These are phyloP conservation scores for Drosophila elegans DNA, from an alignment of 1,140 invertebrate genomes.

Conservation along the genomic window DNA sequence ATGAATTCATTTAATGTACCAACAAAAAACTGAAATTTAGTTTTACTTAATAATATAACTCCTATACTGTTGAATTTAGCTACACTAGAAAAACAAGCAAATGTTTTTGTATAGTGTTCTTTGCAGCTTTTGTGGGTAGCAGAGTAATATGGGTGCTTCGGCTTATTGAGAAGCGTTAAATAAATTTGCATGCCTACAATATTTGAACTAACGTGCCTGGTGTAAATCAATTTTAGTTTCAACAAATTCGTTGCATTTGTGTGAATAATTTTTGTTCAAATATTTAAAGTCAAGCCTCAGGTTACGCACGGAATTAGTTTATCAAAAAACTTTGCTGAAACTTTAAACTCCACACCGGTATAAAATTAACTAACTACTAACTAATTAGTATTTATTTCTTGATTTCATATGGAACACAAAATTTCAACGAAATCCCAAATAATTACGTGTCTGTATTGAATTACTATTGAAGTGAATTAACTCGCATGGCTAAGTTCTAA, in stretches of 20 bases:
- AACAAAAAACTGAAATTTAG: no score
- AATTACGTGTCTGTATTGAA: background rate
- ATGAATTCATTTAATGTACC: no score
- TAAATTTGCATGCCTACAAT: conserved; percentile 30
- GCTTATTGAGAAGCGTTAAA: conserved; percentile 60
- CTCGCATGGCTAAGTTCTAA: background rate
- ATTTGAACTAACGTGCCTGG: conserved; percentile 34
- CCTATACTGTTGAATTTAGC: no score
- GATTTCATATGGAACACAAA: background rate
- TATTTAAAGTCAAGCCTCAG: conserved; percentile 10
- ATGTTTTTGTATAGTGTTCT: background rate
- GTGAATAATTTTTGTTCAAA: conserved; percentile 8
- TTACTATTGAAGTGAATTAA: conserved; percentile 1
- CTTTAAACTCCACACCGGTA: background rate
- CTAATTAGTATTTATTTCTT: conserved; percentile 21
- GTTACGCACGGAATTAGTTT: background rate
- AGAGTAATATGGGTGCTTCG: background rate
- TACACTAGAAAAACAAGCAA: no score
- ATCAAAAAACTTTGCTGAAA: background rate
- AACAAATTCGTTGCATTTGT: background rate
- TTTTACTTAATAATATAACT: no score
- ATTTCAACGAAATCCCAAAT: background rate
- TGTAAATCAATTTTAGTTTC: background rate
- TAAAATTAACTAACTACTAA: conserved; percentile 17
- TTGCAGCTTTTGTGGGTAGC: background rate